Evolutionary conservation across 2,888 invertebrate species (phyloP), one percentile per base, ranked within the genome.

Genomic region (Adelphocoris suturalis): DNA sequence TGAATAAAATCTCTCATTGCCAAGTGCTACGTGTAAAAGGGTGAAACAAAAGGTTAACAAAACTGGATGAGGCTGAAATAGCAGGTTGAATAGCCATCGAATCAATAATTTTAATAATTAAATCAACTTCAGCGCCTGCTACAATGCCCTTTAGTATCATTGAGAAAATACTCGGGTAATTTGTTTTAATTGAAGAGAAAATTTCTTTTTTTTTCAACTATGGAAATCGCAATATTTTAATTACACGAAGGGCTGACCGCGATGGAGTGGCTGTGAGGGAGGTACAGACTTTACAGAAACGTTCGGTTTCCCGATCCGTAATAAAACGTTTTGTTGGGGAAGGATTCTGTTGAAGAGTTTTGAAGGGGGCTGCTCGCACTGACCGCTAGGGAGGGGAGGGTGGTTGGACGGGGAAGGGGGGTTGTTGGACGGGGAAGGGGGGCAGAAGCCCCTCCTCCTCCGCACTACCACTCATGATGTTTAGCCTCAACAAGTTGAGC

Each of bases 401-500:
- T 2, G 37, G 37, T 37, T 37, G 37, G 7, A n/a, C n/a, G n/a
- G 37, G 14, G n/a, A 5, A 57, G 57, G n/a, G n/a, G 57, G n/a
- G 16, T 1, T n/a, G n/a, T n/a, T 12, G 57, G n/a, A 3, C 5
- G 57, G n/a, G 57, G 57, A n/a, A 16, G n/a, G 57, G 57, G 57
- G 57, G 57, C 52, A 52, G 52, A 37, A 37, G 37, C 37, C 37
- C 37, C 37, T 11, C 14, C 52, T 11, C 75, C 75, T 16, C 19
- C 2, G 9, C 75, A 75, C 75, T 12, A 9, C 61, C 19, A 16
- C 16, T 19, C 52, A n/a, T n/a, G 48, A 23, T 82, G 27, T 82
- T 82, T 82, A 82, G 82, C 55, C 52, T 82, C 82, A 82, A 82
- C 82, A 27, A 82, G 48, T 82, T 55, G 52, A 48, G 52, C 48